phyloP scores from a whole-genome alignment of 2,888 invertebrate genomes.

The Mythimna ferrago region DNA sequence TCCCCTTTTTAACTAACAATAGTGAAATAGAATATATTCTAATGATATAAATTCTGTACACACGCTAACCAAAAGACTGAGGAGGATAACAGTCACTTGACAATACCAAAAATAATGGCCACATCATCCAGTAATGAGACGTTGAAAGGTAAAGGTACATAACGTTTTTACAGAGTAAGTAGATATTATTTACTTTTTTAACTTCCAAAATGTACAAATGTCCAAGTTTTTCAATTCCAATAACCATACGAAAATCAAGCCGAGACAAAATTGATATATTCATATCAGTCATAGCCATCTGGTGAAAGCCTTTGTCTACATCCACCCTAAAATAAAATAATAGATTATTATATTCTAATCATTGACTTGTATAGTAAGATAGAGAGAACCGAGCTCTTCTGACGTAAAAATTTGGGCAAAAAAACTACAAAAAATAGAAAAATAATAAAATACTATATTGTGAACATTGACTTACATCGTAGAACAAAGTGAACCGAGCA shows the following conservation, averaged over 20 bases:
- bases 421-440: too few species aligned
- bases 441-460: neutral
- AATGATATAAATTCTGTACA: slow-evolving; percentile 23
- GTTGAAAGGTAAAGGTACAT: slow-evolving; percentile 92
- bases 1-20: too few species aligned
- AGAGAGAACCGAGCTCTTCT: too few species aligned
- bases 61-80: slow-evolving; percentile 84
- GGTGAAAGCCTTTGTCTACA: neutral
- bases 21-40: neutral
- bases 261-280: too few species aligned
- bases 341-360: neutral
- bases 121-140: slow-evolving; percentile 95
- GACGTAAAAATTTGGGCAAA: too few species aligned
- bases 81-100: slow-evolving; percentile 92
- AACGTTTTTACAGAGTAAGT: slow-evolving; percentile 6
- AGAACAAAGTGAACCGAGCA: too few species aligned
- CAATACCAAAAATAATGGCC: slow-evolving; percentile 94
- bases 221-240: neutral
- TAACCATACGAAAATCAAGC: neutral
- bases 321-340: neutral
- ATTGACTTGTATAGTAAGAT: too few species aligned
- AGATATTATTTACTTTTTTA: too few species aligned
- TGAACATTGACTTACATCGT: too few species aligned
- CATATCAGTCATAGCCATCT: neutral
- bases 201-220: too few species aligned